Evolutionary conservation across 2,113 vertebrate species (phyloP), one percentile per base, ranked within the genome.

Genomic region (Hippocampus abdominalis): DNA sequence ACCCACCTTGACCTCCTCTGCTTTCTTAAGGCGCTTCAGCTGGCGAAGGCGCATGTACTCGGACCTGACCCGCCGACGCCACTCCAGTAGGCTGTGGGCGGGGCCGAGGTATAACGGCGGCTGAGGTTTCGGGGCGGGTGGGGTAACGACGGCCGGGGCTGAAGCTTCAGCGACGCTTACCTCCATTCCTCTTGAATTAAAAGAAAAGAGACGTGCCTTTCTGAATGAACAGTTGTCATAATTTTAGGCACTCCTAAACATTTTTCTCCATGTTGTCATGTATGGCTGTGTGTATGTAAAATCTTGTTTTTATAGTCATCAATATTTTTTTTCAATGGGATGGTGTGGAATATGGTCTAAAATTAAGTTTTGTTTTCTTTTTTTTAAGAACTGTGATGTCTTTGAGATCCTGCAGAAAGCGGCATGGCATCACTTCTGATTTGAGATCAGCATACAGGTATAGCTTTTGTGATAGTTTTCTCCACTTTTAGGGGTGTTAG

Each of bases 21-120:
- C 95, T 92, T 46, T 96, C 90, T 91, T 96, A 92, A 88, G 96
- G 77, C 96, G 94, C 80, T 97, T 98, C 60, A 97, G 92, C 69
- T 98, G 97, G 75, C 95, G 93, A 9, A 99, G 95, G 2, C 96
- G 92, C 96, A 99, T 98, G 4, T 98, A 99, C 79, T 99, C 96
- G 0, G 96, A 97, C 80, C 96, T 98, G 74, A 98, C 96, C 81
- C 96, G 95, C 76, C 95, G 94, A 72, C 95, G 96, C 97, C 96
- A 99, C 70, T 97, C 96, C 23, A 94, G 91, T 65, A 92, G 81
- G 75, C 86, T 88, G 64, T 92, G 93, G 5, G 93, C 93, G 46
- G 76, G 71, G 68, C 91, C 91, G 0, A 91, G 91, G 0, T 91
- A 91, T 0, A 92, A 89, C 0, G 92, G 84, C 9, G 91, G 81